phyloP scores from a whole-genome alignment of 1,140 invertebrate genomes.

The Eulimnadia texana region DNA sequence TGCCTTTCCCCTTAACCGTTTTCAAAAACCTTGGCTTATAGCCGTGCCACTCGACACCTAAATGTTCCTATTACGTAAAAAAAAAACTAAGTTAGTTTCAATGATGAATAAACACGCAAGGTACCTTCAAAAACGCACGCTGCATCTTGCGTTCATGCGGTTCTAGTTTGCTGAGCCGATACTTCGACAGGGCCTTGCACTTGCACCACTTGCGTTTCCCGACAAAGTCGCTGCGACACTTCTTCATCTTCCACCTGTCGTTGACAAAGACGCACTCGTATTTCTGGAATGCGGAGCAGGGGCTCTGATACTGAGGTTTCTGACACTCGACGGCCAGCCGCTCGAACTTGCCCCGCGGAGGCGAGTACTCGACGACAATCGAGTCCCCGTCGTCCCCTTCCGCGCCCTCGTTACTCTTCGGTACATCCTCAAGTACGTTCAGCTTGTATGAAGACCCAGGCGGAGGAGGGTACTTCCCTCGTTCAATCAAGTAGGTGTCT shows the following conservation, averaged over 20 bases:
- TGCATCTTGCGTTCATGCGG: slow-evolving; percentile 29
- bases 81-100: too few species aligned
- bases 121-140: slow-evolving; percentile 26
- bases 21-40: slow-evolving; percentile 23
- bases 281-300: slow-evolving; percentile 69
- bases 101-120: not conserved
- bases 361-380: slow-evolving; percentile 14
- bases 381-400: slow-evolving; percentile 19
- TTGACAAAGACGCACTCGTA: slow-evolving; percentile 71
- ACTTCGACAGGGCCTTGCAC: slow-evolving; percentile 15
- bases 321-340: slow-evolving; percentile 49
- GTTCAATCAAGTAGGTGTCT: slow-evolving; percentile 24
- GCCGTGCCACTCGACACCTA: slow-evolving; percentile 3
- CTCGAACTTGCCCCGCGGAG: slow-evolving; percentile 29
- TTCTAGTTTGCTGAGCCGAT: slow-evolving; percentile 22
- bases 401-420: slow-evolving; percentile 11
- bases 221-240: slow-evolving; percentile 44
- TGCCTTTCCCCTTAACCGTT: slow-evolving; percentile 6
- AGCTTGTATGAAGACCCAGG: slow-evolving; percentile 1
- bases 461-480: slow-evolving; percentile 16
- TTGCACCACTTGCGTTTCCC: slow-evolving; percentile 16
- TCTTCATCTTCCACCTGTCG: slow-evolving; percentile 59
- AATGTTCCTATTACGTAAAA: slow-evolving; percentile 5
- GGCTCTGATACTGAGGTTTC: slow-evolving; percentile 42
- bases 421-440: slow-evolving; percentile 7